Evolutionary conservation across 2,888 invertebrate genomes (phyloP).

Genomic region (Hetaerina titia): DNA sequence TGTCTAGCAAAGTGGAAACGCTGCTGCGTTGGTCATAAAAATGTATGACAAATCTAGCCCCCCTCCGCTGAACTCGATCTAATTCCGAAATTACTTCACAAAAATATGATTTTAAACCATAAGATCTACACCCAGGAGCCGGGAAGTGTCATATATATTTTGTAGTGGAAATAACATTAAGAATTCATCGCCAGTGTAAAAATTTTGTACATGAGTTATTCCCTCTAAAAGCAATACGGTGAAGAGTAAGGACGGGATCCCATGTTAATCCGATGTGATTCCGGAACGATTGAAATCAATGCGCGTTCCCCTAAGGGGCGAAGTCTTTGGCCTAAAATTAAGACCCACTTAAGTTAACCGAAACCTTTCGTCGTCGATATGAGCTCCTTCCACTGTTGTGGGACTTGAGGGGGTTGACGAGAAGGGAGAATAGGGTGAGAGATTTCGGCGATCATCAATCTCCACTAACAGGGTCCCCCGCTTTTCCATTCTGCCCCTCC

Average conservation of each 20-base stretch:
- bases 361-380: neutral
- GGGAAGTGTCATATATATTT: too few species aligned
- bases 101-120: too few species aligned
- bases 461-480: neutral
- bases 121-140: too few species aligned
- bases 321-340: conserved; percentile 31
- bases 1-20: too few species aligned
- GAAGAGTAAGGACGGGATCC: neutral
- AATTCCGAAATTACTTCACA: too few species aligned
- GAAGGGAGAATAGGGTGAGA: neutral
- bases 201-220: too few species aligned
- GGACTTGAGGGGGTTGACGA: neutral
- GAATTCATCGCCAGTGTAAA: too few species aligned
- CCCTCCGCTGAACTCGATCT: too few species aligned
- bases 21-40: too few species aligned
- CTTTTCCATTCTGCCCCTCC: neutral
- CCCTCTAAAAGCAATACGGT: too few species aligned
- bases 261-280: neutral
- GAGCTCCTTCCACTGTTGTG: neutral
- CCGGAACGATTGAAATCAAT: conserved; percentile 1
- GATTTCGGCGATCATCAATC: neutral
- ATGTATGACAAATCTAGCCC: too few species aligned
- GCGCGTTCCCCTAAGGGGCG: neutral
- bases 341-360: conserved; percentile 32
- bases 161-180: too few species aligned